These are phyloP conservation scores for Polydrusus pterygomalis DNA, from an alignment of 2,888 invertebrate species.

Conservation along the genomic window DNA sequence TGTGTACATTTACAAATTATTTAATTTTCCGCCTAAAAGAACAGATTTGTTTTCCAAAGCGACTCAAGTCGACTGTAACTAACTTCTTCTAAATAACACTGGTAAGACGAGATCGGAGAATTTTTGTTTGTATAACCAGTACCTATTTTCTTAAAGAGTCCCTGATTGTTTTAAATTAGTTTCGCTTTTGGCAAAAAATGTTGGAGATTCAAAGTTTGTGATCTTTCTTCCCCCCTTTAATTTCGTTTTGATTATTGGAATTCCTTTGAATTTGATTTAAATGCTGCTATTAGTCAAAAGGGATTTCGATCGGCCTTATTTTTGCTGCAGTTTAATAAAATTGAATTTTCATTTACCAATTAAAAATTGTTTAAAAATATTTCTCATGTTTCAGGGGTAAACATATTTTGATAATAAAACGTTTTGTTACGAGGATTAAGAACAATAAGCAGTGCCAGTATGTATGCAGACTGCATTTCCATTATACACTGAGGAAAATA, in stretches of 20 bases:
- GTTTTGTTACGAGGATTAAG: too few relatives aligned
- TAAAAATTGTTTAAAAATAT: not conserved
- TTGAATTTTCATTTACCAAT: not conserved
- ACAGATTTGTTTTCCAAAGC: conserved; percentile 69
- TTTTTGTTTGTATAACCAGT: conserved; percentile 31
- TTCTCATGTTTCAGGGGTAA: too few relatives aligned
- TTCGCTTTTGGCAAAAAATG: conserved; percentile 48
- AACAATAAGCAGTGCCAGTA: too few relatives aligned
- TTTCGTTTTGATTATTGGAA: conserved; percentile 30
- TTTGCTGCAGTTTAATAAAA: not conserved
- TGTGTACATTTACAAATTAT: conserved; percentile 69
- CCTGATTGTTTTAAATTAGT: conserved; percentile 53
- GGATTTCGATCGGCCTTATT: not conserved
- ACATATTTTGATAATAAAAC: too few relatives aligned
- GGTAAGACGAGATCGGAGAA: conserved; percentile 41
- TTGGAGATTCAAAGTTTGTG: conserved; percentile 40
- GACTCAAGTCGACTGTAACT: conserved; percentile 67
- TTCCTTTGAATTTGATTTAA: conserved; percentile 38
- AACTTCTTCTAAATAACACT: conserved; percentile 54
- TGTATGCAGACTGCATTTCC: too few relatives aligned
- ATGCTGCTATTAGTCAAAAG: conserved; percentile 30
- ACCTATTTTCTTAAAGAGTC: conserved; percentile 25
- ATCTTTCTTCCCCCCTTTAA: conserved; percentile 35
- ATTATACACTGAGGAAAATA: too few relatives aligned
- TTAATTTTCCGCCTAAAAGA: conserved; percentile 71